Conservation (phyloP, 2,888 invertebrate genomes). For the Halictus ligatus region DNA sequence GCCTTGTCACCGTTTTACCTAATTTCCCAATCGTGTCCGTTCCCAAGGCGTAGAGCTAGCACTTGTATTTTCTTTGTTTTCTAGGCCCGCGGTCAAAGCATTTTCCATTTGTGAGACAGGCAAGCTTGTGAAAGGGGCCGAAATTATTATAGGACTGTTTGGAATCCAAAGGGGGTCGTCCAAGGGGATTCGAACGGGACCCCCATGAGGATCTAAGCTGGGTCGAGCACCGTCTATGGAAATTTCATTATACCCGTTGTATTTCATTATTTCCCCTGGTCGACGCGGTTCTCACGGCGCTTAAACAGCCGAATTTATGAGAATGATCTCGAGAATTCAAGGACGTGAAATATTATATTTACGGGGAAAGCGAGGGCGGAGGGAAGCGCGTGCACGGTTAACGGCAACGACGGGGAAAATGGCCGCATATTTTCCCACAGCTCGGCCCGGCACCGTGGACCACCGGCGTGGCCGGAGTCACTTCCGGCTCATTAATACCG, state of each 20-base stretch:
- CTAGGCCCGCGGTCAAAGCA: too few relatives aligned
- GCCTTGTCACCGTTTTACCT: too few relatives aligned
- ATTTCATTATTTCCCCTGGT: too few relatives aligned
- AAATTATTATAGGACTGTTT: neutral
- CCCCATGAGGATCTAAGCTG: neutral
- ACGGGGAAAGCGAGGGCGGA: neutral
- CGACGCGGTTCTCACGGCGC: neutral
- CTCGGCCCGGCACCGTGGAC: neutral
- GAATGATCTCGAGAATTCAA: slow-evolving; percentile 21
- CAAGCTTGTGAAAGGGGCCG: neutral
- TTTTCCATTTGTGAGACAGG: too few relatives aligned
- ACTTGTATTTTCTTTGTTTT: too few relatives aligned
- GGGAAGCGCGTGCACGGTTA: slow-evolving; percentile 17
- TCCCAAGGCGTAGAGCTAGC: too few relatives aligned
- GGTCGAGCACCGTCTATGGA: neutral
- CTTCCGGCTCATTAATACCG: neutral
- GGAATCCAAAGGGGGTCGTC: too few relatives aligned
- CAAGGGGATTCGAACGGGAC: too few relatives aligned
- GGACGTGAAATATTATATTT: slow-evolving; percentile 29
- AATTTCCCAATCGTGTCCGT: too few relatives aligned
- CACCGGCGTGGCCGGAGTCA: neutral
- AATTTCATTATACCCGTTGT: slow-evolving; percentile 30
- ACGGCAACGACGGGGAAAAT: slow-evolving; percentile 6
- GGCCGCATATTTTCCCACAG: neutral
- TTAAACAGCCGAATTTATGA: slow-evolving; percentile 24